These are phyloP conservation scores for Drosophila koepferae DNA, from an alignment of 2,888 invertebrate species.

Conservation along the genomic window DNA sequence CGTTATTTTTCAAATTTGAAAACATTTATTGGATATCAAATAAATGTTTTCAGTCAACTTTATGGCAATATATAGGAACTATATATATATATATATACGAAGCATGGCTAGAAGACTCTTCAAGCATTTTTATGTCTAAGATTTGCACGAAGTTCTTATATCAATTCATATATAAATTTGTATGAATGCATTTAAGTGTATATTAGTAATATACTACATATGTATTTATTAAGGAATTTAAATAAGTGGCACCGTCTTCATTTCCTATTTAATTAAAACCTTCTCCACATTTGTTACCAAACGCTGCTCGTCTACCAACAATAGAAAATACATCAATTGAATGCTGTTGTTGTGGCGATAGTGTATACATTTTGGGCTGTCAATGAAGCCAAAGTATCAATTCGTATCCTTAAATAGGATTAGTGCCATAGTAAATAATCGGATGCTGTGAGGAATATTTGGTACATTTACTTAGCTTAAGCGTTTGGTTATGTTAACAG, in stretches of 20 bases:
- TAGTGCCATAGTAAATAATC: slow-evolving; percentile 5
- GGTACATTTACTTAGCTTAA: slow-evolving; percentile 8
- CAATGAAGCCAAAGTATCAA: not conserved
- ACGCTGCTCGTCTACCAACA: no score
- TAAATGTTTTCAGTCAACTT: no score
- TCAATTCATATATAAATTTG: no score
- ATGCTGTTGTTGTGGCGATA: not conserved
- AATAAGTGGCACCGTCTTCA: no score
- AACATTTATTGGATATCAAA: not conserved
- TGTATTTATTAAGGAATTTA: no score
- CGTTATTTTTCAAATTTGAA: not conserved
- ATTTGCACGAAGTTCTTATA: no score
- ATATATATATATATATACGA: not conserved
- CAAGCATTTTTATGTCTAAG: no score
- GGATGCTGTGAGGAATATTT: slow-evolving; percentile 8
- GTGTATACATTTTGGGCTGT: not conserved
- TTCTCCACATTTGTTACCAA: not conserved
- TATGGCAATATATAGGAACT: not conserved
- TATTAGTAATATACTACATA: no score
- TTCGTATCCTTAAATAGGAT: slow-evolving; percentile 8
- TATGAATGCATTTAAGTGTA: no score
- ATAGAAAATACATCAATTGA: no score
- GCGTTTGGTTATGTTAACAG: slow-evolving; percentile 12
- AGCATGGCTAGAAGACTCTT: not conserved
- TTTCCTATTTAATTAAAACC: no score